Percentiles rank a stretch among this genome's conserved stretches.
phyloP scores from a whole-genome alignment of 2,888 invertebrate genomes.

The Pterostichus madidus region DNA sequence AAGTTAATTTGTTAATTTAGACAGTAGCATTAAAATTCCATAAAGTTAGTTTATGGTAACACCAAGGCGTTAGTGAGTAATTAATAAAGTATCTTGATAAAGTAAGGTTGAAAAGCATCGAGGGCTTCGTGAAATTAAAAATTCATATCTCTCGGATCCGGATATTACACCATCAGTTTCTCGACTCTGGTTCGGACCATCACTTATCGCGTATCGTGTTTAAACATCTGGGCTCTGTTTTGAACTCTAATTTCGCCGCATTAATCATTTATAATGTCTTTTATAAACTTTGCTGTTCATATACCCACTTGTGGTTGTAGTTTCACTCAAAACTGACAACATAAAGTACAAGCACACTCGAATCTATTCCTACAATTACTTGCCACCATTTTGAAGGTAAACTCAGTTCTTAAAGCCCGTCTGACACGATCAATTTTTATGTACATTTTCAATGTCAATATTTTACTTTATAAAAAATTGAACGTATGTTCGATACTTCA shows the following conservation, averaged over 20 bases:
- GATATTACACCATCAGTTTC: constrained; percentile 22
- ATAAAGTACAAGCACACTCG: no score
- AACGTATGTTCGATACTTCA: no score
- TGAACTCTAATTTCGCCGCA: constrained; percentile 32
- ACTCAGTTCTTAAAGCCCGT: no score
- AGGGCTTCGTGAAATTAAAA: constrained; percentile 26
- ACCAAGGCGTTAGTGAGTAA: constrained; percentile 11
- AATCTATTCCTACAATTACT: no score
- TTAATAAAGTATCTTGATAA: constrained; percentile 18
- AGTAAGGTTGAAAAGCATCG: constrained; percentile 35
- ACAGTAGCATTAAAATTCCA: neutral
- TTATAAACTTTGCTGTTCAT: constrained; percentile 23
- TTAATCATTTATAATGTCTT: constrained; percentile 44
- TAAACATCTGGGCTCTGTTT: constrained; percentile 40
- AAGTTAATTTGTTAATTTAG: neutral
- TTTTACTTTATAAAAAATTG: no score
- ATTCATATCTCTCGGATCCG: constrained; percentile 33
- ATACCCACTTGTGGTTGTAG: neutral
- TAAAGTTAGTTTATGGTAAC: neutral
- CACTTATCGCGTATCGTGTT: constrained; percentile 24
- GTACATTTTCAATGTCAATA: no score
- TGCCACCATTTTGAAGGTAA: no score
- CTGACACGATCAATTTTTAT: no score
- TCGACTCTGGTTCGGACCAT: neutral
- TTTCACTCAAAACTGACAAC: neutral